Evolutionary conservation across 2,113 vertebrate genomes (phyloP), one percentile per base, ranked within the genome.

Genomic region (Pantherophis guttatus): DNA sequence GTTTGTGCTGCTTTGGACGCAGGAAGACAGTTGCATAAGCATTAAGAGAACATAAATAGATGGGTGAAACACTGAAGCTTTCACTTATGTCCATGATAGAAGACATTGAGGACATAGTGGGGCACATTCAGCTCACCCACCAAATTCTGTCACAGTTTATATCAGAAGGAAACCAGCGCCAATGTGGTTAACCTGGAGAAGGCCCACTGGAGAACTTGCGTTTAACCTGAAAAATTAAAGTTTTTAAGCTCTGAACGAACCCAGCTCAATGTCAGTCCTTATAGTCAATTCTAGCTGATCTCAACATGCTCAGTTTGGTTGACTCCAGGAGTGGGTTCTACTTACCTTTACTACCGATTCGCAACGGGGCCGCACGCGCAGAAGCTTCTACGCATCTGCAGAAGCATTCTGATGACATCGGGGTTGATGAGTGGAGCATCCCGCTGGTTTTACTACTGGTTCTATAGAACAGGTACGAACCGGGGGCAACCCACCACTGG

Each of bases 141-240:
- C 0, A 94, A 95, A 53, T 86, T 93, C 92, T 95, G 95, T 96
- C 96, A 94, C 95, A 93, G 94, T 91, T 94, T 95, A 93, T 96
- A 95, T 89, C 95, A 91, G 88, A 93, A 89, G 94, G 87, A 95
- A 96, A 86, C 88, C 95, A 95, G 94, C 94, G 94, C 95, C 88
- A 0, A n/a, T 93, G 48, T 92, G 94, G 95, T 94, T 92, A 92
- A 89, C 87, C 92, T 88, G 91, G 90, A 94, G 88, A 93, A 94
- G 91, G 91, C 95, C 92, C 92, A 94, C 50, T 48, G 5, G 70
- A 93, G 95, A 95, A 95, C 92, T 95, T 94, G 89, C 93, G 50
- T 96, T 95, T 95, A 95, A 94, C 92, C 94, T 91, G 91, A 90
- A 96, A 95, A 96, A 94, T 97, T 97, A 96, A 96, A 95, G 94